Conservation (phyloP, 2,888 invertebrate genomes). For the Clanis bilineata region DNA sequence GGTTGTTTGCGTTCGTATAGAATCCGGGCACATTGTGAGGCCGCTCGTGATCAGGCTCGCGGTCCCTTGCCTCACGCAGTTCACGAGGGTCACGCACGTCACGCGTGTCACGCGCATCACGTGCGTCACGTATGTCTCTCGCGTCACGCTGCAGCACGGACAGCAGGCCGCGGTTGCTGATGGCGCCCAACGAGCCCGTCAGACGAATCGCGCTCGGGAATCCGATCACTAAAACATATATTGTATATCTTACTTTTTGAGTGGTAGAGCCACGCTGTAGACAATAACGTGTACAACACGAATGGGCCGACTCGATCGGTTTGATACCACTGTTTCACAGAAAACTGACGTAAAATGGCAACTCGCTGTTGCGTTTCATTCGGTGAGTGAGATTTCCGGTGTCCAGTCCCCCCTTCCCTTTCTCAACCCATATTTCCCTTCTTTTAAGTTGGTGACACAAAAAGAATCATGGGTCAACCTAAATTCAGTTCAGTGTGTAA, state of each 20-base stretch:
- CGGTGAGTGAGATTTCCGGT: no score
- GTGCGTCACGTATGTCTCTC: background rate
- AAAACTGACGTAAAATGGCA: no score
- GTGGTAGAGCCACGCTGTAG: no score
- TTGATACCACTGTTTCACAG: no score
- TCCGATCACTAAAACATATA: slow-evolving; percentile 44
- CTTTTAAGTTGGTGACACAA: no score
- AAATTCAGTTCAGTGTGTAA: no score
- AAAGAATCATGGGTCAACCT: no score
- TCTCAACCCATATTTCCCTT: no score
- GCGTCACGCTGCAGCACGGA: slow-evolving; percentile 47
- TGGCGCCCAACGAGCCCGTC: slow-evolving; percentile 75
- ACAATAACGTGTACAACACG: no score
- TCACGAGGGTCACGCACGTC: background rate
- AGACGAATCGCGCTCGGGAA: slow-evolving; percentile 64
- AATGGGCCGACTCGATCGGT: no score
- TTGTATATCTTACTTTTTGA: background rate
- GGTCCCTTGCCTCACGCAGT: background rate
- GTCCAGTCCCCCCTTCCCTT: no score
- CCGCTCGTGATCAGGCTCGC: slow-evolving; percentile 64
- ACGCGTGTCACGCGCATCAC: background rate
- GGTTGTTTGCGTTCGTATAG: slow-evolving; percentile 53
- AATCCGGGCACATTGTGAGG: slow-evolving; percentile 75
- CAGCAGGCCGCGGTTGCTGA: slow-evolving; percentile 64
- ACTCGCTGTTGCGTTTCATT: no score